These are phyloP conservation scores for Ailuropoda melanoleuca DNA, from an alignment of 2,113 vertebrate genomes.

Conservation along the genomic window DNA sequence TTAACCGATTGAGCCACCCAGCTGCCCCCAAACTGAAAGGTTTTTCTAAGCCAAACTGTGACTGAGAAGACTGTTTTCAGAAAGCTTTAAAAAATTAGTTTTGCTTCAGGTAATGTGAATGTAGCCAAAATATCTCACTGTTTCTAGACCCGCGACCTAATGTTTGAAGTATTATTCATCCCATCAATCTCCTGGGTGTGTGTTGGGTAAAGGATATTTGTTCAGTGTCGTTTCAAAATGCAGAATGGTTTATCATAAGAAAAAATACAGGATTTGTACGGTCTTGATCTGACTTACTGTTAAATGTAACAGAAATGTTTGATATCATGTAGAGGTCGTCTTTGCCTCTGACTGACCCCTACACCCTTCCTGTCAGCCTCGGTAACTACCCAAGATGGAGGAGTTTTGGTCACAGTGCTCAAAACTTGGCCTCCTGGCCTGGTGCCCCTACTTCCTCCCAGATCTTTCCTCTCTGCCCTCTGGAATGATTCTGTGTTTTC, in stretches of 20 bases:
- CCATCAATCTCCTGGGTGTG: neutral
- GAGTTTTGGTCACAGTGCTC: neutral
- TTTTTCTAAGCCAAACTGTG: slow-evolving; percentile 27
- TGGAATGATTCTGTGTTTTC: neutral
- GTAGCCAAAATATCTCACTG: neutral
- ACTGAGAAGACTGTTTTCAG: slow-evolving; percentile 11
- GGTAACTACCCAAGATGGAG: neutral
- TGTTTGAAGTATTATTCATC: slow-evolving; percentile 64
- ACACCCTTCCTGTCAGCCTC: neutral
- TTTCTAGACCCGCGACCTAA: slow-evolving; percentile 65
- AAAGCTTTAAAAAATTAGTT: slow-evolving; percentile 30
- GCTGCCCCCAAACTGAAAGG: neutral
- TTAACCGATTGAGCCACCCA: neutral
- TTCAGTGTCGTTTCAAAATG: slow-evolving; percentile 42
- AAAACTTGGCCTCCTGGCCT: neutral
- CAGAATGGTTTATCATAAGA: neutral
- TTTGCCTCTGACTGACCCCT: neutral
- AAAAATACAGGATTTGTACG: neutral
- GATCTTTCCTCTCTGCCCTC: neutral
- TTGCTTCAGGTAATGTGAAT: slow-evolving; percentile 54
- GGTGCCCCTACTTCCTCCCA: neutral
- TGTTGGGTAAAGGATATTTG: slow-evolving; percentile 38
- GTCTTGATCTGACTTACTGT: neutral
- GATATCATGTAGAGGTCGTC: neutral
- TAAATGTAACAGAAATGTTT: neutral